Conservation (phyloP, 1,140 invertebrate genomes). For the Cherax quadricarinatus region DNA sequence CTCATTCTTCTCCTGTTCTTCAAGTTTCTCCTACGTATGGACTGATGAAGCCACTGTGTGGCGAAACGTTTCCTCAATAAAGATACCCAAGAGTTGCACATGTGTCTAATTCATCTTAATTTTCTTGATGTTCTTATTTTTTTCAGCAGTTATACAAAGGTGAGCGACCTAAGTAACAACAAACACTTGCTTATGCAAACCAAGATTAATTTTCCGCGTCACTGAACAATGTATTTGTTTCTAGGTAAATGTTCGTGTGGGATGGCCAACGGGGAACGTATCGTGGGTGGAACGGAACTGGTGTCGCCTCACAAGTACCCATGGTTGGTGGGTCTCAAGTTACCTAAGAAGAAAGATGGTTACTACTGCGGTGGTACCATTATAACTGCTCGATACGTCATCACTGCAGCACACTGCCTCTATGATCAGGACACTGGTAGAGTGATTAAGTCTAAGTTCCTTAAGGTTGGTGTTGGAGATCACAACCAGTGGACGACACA, state of each 20-base stretch:
- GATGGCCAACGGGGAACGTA: neutral
- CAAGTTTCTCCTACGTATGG: too few relatives aligned
- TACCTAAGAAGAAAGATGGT: neutral
- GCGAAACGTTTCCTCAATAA: too few relatives aligned
- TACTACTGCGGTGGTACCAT: slow-evolving; percentile 65
- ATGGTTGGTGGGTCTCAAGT: slow-evolving; percentile 71
- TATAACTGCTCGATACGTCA: slow-evolving; percentile 57
- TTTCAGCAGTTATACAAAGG: too few relatives aligned
- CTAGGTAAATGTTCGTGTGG: neutral
- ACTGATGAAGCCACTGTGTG: too few relatives aligned
- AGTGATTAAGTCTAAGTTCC: neutral
- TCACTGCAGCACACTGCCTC: slow-evolving; percentile 72
- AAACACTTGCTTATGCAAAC: neutral
- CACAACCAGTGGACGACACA: neutral
- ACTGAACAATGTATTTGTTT: neutral
- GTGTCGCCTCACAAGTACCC: neutral
- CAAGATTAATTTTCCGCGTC: too few relatives aligned
- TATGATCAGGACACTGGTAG: neutral
- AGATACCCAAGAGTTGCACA: too few relatives aligned
- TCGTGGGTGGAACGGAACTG: neutral
- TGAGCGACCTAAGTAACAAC: too few relatives aligned
- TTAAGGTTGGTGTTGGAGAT: slow-evolving; percentile 35
- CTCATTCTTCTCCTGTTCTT: too few relatives aligned
- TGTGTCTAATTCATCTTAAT: too few relatives aligned
- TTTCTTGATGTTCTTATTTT: too few relatives aligned